Percentiles rank a stretch among this genome's conserved stretches.
Conservation (phyloP, 2,888 invertebrate species). For the Eristalis pertinax region DNA sequence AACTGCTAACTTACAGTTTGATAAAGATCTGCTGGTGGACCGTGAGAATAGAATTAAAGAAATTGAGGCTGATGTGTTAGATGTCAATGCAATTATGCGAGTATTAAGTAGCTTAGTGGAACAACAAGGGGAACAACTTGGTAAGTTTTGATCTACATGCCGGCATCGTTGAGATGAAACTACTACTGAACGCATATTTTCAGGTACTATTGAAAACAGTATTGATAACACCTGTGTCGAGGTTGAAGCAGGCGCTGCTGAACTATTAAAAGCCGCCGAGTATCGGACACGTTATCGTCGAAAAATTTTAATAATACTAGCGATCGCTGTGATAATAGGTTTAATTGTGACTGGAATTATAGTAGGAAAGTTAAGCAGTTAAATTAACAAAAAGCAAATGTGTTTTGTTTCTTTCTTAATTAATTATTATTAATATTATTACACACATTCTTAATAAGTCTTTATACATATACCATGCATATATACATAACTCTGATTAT, state of each 20-base stretch:
- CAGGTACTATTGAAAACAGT: conserved; percentile 92
- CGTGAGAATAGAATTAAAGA: conserved; percentile 90
- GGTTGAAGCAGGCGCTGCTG: conserved; percentile 90
- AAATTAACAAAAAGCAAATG: conserved; percentile 75
- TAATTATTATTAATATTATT: conserved; percentile 58
- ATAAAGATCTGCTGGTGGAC: conserved; percentile 90
- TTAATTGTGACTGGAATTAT: conserved; percentile 87
- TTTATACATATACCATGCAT: conserved; percentile 68
- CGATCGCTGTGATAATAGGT: conserved; percentile 86
- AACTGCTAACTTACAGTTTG: conserved; percentile 84
- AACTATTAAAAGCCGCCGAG: conserved; percentile 90
- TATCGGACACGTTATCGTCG: conserved; percentile 90
- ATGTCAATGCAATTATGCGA: conserved; percentile 92
- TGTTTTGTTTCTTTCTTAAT: conserved; percentile 60
- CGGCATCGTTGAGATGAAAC: conserved; percentile 1
- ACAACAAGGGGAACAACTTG: conserved; percentile 87
- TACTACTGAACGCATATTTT: conserved; percentile 31
- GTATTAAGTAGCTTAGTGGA: conserved; percentile 88
- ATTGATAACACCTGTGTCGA: conserved; percentile 88
- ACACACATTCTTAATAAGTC: conserved; percentile 69
- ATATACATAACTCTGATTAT: conserved; percentile 50
- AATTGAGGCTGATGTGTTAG: conserved; percentile 91
- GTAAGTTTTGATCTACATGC: conserved; percentile 82
- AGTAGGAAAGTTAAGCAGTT: conserved; percentile 83
- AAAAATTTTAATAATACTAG: conserved; percentile 87